Percentiles rank a stretch among this genome's conserved stretches.
These are phyloP conservation scores for Neodiprion pinetum DNA, from an alignment of 1,140 invertebrate species.

Conservation along the genomic window DNA sequence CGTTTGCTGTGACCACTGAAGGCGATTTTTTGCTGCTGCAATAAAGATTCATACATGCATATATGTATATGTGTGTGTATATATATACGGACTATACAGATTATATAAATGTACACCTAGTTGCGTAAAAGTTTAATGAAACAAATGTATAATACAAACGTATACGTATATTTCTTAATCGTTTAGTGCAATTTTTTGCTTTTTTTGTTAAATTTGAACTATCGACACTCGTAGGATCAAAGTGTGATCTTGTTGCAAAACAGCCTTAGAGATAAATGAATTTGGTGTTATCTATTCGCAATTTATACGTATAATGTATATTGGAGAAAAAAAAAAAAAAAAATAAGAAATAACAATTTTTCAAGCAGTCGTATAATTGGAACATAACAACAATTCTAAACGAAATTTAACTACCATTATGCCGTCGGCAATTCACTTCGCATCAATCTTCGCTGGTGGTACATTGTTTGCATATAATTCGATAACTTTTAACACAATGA, in stretches of 20 bases:
- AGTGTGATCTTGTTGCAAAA: slow-evolving; percentile 32
- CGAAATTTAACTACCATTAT: no score
- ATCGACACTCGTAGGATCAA: slow-evolving; percentile 17
- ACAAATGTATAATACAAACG: no score
- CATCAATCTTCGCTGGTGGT: no score
- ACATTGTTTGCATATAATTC: no score
- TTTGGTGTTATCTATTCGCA: background rate
- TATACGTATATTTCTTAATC: slow-evolving; percentile 2
- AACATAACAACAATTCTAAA: no score
- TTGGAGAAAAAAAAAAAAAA: no score
- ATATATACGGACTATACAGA: no score
- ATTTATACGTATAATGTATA: background rate
- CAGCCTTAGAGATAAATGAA: slow-evolving; percentile 21
- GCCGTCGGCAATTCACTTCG: no score
- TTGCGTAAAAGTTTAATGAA: slow-evolving; percentile 21
- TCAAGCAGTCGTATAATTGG: no score
- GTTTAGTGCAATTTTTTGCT: slow-evolving; percentile 16
- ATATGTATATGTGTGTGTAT: background rate
- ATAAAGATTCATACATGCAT: background rate
- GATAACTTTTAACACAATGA: no score
- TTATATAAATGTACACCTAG: background rate
- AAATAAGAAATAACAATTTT: no score
- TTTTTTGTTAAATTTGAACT: slow-evolving; percentile 23
- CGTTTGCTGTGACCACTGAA: background rate
- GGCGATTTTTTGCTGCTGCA: no score